A percentile compares a stretch with the other conserved stretches of the same genome.
Conservation (phyloP, 2,888 invertebrate species). For the Eurois occulta region DNA sequence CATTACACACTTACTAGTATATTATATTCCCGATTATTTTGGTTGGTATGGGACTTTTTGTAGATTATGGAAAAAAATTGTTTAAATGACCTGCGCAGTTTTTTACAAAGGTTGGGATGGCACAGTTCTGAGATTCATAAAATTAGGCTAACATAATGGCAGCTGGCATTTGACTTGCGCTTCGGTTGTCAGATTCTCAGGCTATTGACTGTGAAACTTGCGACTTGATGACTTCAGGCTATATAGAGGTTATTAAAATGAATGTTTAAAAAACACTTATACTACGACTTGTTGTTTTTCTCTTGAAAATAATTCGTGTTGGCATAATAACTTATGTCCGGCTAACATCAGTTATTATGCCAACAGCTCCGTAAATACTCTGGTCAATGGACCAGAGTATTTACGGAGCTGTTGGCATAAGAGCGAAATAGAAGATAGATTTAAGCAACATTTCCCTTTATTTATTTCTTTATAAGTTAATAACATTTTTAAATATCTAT, state of each 20-base stretch:
- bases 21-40: neutral
- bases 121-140: neutral
- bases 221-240: neutral
- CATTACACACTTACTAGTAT: slow-evolving; percentile 14
- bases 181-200: too few relatives aligned
- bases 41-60: neutral
- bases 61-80: neutral
- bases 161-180: neutral
- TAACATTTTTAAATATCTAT: too few relatives aligned
- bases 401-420: too few relatives aligned
- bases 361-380: neutral
- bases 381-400: too few relatives aligned
- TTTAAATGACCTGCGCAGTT: neutral
- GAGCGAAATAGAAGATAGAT: neutral
- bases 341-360: too few relatives aligned
- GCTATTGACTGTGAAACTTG: neutral
- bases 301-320: too few relatives aligned
- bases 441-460: too few relatives aligned
- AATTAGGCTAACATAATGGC: neutral
- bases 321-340: too few relatives aligned
- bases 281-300: too few relatives aligned
- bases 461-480: too few relatives aligned
- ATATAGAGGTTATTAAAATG: too few relatives aligned
- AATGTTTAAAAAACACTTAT: too few relatives aligned
- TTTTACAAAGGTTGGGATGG: neutral